Evolutionary conservation across 2,113 vertebrate species (phyloP), one percentile per base, ranked within the genome.

Genomic region (Megaptera novaeangliae): DNA sequence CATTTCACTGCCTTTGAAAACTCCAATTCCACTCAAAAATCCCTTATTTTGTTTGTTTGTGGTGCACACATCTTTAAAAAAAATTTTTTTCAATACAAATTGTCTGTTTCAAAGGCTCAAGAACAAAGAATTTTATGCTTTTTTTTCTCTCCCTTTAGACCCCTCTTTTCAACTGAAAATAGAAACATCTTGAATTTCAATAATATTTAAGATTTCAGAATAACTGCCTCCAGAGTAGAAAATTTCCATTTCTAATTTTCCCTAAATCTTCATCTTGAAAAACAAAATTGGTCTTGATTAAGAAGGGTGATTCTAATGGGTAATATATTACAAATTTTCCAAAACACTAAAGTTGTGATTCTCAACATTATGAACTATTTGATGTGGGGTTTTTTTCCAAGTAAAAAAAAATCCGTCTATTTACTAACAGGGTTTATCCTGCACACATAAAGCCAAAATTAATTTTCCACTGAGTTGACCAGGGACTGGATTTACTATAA

Each of bases 41-140:
- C 2, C 18, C 36, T 92, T 74, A 14, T 90, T 96, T 93, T 91
- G 55, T 57, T 91, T 95, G 78, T 83, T 61, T 68, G 3, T 63
- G 31, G 31, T 55, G 15, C 41, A 34, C 2, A 55, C 8, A 83
- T 78, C 75, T 87, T 77, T 44, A 77, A 49, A 78, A 86, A 63
- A 6, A 5, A 8, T 61, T 36, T 23, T 88, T 88, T 94, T 25
- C 59, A 90, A 10, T 74, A 91, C 12, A 74, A 64, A 95, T 23
- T 96, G 71, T 84, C 64, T 69, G 23, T 85, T 96, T 75, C 39
- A 95, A 98, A 82, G 69, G 55, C 55, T 95, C 29, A 46, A 78
- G 21, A 94, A 20, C 69, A 83, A 74, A 96, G 6, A 74, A 21
- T 71, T 64, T 77, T 92, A 59, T 89, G 75, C 29, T n/a, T 55